These are phyloP conservation scores for Venturia canescens DNA, from an alignment of 1,140 invertebrate genomes.

Conservation along the genomic window DNA sequence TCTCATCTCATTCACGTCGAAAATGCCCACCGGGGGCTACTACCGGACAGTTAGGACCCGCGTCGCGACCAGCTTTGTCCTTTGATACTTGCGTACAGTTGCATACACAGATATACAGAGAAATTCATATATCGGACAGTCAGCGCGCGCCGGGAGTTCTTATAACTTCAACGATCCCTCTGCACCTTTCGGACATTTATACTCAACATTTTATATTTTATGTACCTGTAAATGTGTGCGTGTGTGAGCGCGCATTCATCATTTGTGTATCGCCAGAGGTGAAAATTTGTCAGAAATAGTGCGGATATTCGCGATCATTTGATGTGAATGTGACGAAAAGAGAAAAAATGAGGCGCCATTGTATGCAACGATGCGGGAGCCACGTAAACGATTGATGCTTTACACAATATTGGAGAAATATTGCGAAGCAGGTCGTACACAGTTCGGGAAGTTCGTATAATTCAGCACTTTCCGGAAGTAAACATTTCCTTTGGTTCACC, in stretches of 20 bases:
- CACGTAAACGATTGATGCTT: not conserved
- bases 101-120: slow-evolving; percentile 1
- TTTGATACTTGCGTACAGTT: slow-evolving; percentile 21
- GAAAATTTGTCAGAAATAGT: slow-evolving; percentile 42
- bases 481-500: not conserved
- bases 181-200: slow-evolving; percentile 42
- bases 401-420: not conserved
- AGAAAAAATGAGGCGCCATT: not conserved
- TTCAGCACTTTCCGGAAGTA: not conserved
- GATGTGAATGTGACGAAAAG: not conserved
- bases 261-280: slow-evolving; percentile 7
- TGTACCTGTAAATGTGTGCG: not conserved
- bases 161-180: slow-evolving; percentile 27
- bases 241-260: too few species aligned
- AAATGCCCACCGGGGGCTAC: slow-evolving; percentile 37
- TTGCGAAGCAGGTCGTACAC: slow-evolving; percentile 6
- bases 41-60: slow-evolving; percentile 41
- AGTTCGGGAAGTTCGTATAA: not conserved
- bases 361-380: slow-evolving; percentile 10
- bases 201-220: slow-evolving; percentile 4
- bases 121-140: slow-evolving; percentile 72
- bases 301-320: slow-evolving; percentile 28
- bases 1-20: slow-evolving; percentile 28
- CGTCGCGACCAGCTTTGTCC: slow-evolving; percentile 33
- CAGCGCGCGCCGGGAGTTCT: slow-evolving; percentile 62